These are phyloP conservation scores for Polypedilum vanderplanki DNA, from an alignment of 1,140 invertebrate genomes.

Conservation along the genomic window DNA sequence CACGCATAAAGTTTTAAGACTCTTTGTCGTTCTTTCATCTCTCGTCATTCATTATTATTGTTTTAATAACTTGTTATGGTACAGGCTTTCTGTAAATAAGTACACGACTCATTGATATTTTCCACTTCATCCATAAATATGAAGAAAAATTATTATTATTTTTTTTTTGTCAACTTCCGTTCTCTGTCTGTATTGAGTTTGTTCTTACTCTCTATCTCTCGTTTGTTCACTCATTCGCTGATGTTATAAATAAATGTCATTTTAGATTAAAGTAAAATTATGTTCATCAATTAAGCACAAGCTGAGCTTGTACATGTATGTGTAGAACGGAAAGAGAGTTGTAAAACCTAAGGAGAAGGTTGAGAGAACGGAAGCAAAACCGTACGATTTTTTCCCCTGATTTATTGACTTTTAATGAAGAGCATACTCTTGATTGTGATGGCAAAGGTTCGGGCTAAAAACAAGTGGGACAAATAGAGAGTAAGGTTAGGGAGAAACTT, in stretches of 20 bases:
- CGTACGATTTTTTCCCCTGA: conserved; percentile 2
- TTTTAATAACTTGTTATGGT: conserved; percentile 2
- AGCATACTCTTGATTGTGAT: background rate
- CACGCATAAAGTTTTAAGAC: background rate
- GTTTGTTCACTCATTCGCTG: background rate
- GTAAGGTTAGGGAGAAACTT: conserved; percentile 10
- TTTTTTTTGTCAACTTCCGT: conserved; percentile 23
- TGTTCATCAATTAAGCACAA: conserved; percentile 27
- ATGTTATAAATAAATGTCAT: conserved; percentile 28
- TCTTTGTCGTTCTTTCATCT: background rate
- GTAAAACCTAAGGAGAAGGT: background rate
- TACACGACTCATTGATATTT: conserved; percentile 20
- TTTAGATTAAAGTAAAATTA: conserved; percentile 25
- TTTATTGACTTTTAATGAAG: background rate
- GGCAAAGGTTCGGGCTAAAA: background rate
- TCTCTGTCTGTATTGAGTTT: conserved; percentile 1
- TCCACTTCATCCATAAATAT: background rate
- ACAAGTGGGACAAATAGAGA: conserved; percentile 15
- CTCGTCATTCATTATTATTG: conserved; percentile 1
- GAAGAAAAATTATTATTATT: background rate
- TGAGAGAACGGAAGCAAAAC: conserved; percentile 14
- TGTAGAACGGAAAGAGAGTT: background rate
- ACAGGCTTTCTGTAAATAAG: background rate
- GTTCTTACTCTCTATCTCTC: background rate
- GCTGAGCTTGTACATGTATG: background rate